Evolutionary conservation across 1,140 invertebrate species (phyloP).

Genomic region (Carcinoscorpius rotundicauda): DNA sequence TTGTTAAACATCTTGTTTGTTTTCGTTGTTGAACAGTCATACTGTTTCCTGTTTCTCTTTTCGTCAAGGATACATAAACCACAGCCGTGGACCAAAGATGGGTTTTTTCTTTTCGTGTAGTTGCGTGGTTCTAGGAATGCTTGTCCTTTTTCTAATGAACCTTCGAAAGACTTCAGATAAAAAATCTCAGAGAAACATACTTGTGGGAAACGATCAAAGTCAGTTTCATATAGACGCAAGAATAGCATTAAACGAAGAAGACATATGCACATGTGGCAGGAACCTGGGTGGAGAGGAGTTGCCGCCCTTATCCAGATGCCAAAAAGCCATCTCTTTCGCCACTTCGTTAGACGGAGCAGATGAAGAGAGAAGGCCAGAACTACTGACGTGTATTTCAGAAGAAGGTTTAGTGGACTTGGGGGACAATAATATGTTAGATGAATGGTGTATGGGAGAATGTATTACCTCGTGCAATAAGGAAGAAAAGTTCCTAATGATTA

Average conservation of each 20-base stretch:
- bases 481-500: slow-evolving; percentile 73
- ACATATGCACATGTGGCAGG: not conserved
- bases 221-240: not conserved
- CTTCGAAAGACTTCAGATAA: slow-evolving; percentile 46
- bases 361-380: not conserved
- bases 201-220: not conserved
- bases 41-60: too few species aligned
- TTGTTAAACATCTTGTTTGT: too few species aligned
- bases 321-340: not conserved
- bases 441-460: slow-evolving; percentile 43
- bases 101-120: slow-evolving; percentile 71
- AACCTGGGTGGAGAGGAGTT: not conserved
- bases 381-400: slow-evolving; percentile 73
- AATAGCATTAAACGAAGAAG: not conserved
- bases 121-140: slow-evolving; percentile 58
- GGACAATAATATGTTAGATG: slow-evolving; percentile 20
- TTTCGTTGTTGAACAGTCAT: too few species aligned
- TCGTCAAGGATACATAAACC: slow-evolving; percentile 56
- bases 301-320: not conserved
- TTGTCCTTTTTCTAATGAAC: slow-evolving; percentile 64
- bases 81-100: slow-evolving; percentile 49
- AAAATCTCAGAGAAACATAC: not conserved
- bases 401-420: slow-evolving; percentile 20
- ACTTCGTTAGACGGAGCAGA: not conserved
- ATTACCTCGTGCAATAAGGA: slow-evolving; percentile 71